phyloP scores from a whole-genome alignment of 30 jellyfish, hydroid and myxozoan genomes.

The Phacellophora camtschatica region DNA sequence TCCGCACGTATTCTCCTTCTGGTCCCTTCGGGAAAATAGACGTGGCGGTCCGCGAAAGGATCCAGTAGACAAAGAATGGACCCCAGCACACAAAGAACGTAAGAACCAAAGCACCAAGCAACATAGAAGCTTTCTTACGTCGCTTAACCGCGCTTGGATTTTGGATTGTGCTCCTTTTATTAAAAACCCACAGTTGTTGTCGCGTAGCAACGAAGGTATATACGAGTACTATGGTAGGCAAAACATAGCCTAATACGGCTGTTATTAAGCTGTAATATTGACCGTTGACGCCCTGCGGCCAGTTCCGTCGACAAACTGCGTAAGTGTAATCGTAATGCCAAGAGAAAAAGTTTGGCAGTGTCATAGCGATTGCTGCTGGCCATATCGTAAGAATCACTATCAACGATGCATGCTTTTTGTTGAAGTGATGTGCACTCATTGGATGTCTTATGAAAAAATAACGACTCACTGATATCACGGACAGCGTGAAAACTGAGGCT shows the following conservation, averaged over 20 bases:
- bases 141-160: slow-evolving; percentile 15
- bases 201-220: slow-evolving; percentile 44
- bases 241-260: slow-evolving; percentile 25
- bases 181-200: slow-evolving; percentile 20
- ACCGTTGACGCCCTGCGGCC: slow-evolving; percentile 59
- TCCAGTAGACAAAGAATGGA: slow-evolving; percentile 72
- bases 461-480: slow-evolving; percentile 84
- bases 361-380: slow-evolving; percentile 26
- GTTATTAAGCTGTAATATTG: slow-evolving; percentile 26
- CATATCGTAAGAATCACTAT: slow-evolving; percentile 36
- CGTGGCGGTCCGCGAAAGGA: slow-evolving; percentile 63
- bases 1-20: slow-evolving; percentile 57
- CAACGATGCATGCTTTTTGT: slow-evolving; percentile 38
- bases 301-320: slow-evolving; percentile 53
- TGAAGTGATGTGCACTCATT: slow-evolving; percentile 47
- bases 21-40: slow-evolving; percentile 59
- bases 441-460: slow-evolving; percentile 87
- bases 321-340: slow-evolving; percentile 14
- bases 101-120: slow-evolving; percentile 42
- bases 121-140: slow-evolving; percentile 45
- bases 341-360: slow-evolving; percentile 58
- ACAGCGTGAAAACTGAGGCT: slow-evolving; percentile 77
- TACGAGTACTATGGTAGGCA: slow-evolving; percentile 39
- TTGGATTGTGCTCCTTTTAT: neutral
- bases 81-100: slow-evolving; percentile 68